Evolutionary conservation across 92 coral and sea anemone genomes (phyloP).

Genomic region (Phenganax subtilis): DNA sequence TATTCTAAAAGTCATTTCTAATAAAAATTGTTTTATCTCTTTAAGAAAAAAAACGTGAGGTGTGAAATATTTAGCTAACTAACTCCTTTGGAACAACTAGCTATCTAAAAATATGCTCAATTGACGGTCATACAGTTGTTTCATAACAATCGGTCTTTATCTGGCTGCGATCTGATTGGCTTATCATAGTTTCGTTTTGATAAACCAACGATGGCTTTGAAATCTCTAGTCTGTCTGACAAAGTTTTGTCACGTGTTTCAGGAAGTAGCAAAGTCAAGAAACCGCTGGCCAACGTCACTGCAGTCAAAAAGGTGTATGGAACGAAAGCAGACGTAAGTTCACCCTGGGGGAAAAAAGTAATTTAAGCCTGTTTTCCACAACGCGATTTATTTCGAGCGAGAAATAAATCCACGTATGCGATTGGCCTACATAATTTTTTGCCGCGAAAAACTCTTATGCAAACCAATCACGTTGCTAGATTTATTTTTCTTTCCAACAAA

Average conservation of each 20-base stretch:
- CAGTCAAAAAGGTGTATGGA: slow-evolving; percentile 18
- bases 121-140: neutral
- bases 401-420: too few relatives aligned
- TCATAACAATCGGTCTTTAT: neutral
- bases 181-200: neutral
- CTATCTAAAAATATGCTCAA: too few relatives aligned
- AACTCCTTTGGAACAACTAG: too few relatives aligned
- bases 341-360: neutral
- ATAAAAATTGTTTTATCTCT: too few relatives aligned
- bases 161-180: neutral
- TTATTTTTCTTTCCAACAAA: too few relatives aligned
- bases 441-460: too few relatives aligned
- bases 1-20: too few relatives aligned
- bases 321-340: neutral
- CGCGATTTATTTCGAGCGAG: neutral
- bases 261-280: slow-evolving; percentile 18
- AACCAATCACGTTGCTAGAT: too few relatives aligned
- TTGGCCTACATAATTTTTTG: too few relatives aligned
- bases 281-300: neutral
- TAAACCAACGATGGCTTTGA: neutral
- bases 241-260: slow-evolving; percentile 2
- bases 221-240: slow-evolving; percentile 6
- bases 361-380: neutral
- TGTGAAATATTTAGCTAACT: too few relatives aligned
- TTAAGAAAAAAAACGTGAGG: too few relatives aligned